Base-by-base conservation (phyloP, 2,113 vertebrate species). In the Tetrax tetrax region DNA sequence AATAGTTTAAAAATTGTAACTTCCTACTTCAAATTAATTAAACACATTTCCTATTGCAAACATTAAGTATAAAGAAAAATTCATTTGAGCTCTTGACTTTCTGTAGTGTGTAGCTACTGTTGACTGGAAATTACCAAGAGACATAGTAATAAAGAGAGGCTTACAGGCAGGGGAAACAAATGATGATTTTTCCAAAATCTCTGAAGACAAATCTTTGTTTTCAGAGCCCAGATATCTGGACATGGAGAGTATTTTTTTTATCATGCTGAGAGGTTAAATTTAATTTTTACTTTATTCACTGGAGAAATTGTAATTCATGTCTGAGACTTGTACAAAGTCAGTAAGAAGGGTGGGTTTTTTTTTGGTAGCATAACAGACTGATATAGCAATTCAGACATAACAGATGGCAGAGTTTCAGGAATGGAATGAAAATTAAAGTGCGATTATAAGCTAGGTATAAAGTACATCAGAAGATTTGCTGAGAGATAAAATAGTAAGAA, bases 401-500 rank as follows among this genome's bases (percentile, higher is more conserved):
- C 85, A 93, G 90, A 92, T 88, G 92, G 79, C 82, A 59, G 88
- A 61, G 59, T 76, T 95, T 94, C 94, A 95, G 78, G 93, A 91
- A 77, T 50, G 78, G 59, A 90, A 86, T 94, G 78, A 74, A 91
- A 95, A 80, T 60, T 83, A 38, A 83, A 94, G 60, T 59, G 85
- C 23, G 79, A 89, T 93, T 93, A 64, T 94, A 86, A 90, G 0
- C 5, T 90, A 75, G 79, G 75, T 95, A 51, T 84, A 59, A 94
- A 80, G 71, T 38, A 78, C 35, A 45, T 77, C 33, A 5, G 7
- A 90, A 96, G 85, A 78, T 57, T 63, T 63, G 41, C 72, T 60
- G n/a, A 31, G 38, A 50, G 47, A 69, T 64, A 77, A 95, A 88
- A 86, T 43, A 43, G 31, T 16, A 65, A 38, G 6, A 79, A 79